These are phyloP conservation scores for Helicoverpa assulta DNA, from an alignment of 2,888 invertebrate species.

Conservation along the genomic window DNA sequence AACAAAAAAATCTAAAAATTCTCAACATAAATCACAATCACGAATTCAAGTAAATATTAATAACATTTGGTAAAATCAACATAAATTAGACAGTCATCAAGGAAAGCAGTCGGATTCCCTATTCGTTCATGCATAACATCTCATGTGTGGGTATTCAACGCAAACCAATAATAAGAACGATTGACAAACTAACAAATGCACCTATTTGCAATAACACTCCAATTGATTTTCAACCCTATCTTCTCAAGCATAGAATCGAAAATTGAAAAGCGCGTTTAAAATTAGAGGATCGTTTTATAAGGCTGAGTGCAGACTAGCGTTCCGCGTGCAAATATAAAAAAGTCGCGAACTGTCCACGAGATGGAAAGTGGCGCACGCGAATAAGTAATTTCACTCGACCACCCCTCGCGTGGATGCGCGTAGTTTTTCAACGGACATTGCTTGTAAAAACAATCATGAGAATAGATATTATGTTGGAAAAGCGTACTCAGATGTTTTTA, in stretches of 20 bases:
- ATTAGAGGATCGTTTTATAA: conserved; percentile 30
- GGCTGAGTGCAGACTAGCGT: conserved; percentile 54
- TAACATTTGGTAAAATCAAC: conserved; percentile 43
- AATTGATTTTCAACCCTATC: conserved; percentile 18
- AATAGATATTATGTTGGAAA: conserved; percentile 32
- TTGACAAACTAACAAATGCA: conserved; percentile 33
- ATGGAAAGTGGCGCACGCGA: conserved; percentile 85
- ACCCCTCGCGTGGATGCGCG: conserved; percentile 66
- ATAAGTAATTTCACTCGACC: conserved; percentile 73
- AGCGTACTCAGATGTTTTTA: conserved; percentile 9
- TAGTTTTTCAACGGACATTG: conserved; percentile 63
- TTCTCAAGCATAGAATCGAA: neutral
- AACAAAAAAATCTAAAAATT: conserved; percentile 1
- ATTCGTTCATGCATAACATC: conserved; percentile 68
- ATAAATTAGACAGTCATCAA: conserved; percentile 56
- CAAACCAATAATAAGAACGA: conserved; percentile 45
- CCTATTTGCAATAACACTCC: conserved; percentile 9
- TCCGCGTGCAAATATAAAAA: conserved; percentile 65
- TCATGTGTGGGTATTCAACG: conserved; percentile 58
- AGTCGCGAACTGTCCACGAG: conserved; percentile 76
- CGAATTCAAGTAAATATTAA: conserved; percentile 28
- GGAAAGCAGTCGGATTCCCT: conserved; percentile 72
- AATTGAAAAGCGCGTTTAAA: neutral
- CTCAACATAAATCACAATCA: conserved; percentile 19
- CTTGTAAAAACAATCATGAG: conserved; percentile 41